These are phyloP conservation scores for Glossosoma conforme DNA, from an alignment of 1,140 invertebrate genomes.

Conservation along the genomic window DNA sequence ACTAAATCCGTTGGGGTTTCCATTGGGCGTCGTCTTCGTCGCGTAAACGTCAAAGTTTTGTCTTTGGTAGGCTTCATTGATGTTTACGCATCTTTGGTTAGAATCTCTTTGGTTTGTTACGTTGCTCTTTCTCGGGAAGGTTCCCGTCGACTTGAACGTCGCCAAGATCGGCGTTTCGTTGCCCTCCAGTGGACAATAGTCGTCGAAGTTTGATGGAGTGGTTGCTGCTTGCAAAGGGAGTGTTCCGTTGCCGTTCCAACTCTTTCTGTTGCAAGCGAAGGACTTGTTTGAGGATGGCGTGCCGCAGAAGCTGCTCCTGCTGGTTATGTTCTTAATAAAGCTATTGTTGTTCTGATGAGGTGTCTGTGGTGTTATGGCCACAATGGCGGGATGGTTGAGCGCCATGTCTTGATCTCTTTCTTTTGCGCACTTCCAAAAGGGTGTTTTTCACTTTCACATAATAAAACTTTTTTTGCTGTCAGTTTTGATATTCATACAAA, in stretches of 20 bases:
- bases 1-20: slow-evolving; percentile 12
- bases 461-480: slow-evolving; percentile 36
- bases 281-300: slow-evolving; percentile 43
- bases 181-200: slow-evolving; percentile 9
- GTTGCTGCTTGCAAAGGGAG: slow-evolving; percentile 43
- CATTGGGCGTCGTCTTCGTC: neutral
- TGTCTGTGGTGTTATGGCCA: slow-evolving; percentile 50
- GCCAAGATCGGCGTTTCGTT: slow-evolving; percentile 35
- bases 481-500: no score
- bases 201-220: slow-evolving; percentile 27
- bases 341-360: slow-evolving; percentile 45
- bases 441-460: slow-evolving; percentile 34
- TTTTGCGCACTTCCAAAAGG: neutral
- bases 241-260: slow-evolving; percentile 50
- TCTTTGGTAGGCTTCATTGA: no score
- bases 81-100: slow-evolving; percentile 12
- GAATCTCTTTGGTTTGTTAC: slow-evolving; percentile 18
- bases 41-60: no score
- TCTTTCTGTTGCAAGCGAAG: slow-evolving; percentile 48
- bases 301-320: slow-evolving; percentile 48
- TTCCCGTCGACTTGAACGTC: slow-evolving; percentile 43
- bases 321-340: slow-evolving; percentile 49
- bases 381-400: slow-evolving; percentile 47
- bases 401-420: slow-evolving; percentile 40
- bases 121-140: slow-evolving; percentile 12